Evolutionary conservation across 2,888 invertebrate genomes (phyloP).

Genomic region (Epicampocera succincta): DNA sequence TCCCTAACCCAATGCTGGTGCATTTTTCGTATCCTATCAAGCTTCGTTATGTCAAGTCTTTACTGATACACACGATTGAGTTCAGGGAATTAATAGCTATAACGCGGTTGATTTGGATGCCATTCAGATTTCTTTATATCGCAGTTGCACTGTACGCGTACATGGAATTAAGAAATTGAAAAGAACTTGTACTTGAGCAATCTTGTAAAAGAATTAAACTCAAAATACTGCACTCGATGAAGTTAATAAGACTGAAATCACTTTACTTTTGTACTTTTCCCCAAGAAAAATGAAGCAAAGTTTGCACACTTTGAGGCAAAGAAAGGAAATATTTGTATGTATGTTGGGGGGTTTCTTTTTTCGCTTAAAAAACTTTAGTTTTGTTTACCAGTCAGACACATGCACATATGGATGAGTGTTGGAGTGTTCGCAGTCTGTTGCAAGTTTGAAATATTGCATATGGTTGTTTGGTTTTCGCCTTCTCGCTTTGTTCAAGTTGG

Average conservation of each 20-base stretch:
- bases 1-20: too few relatives aligned
- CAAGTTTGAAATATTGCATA: conserved; percentile 36
- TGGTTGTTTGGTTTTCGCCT: conserved; percentile 32
- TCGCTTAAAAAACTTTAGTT: conserved; percentile 47
- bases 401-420: background rate
- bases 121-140: too few relatives aligned
- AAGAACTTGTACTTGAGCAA: conserved; percentile 39
- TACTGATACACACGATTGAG: too few relatives aligned
- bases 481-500: conserved; percentile 43
- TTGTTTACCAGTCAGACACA: conserved; percentile 26
- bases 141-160: too few relatives aligned
- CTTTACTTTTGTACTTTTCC: conserved; percentile 63
- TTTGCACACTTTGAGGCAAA: background rate
- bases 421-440: conserved; percentile 5
- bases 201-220: conserved; percentile 47
- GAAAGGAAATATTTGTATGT: conserved; percentile 10
- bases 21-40: too few relatives aligned
- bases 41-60: too few relatives aligned
- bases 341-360: too few relatives aligned
- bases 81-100: too few relatives aligned
- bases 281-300: conserved; percentile 18
- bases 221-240: conserved; percentile 73
- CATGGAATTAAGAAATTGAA: background rate
- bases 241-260: conserved; percentile 77
- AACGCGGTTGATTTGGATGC: too few relatives aligned